phyloP scores from a whole-genome alignment of 2,113 vertebrate genomes.

The Pollimyrus isidori region DNA sequence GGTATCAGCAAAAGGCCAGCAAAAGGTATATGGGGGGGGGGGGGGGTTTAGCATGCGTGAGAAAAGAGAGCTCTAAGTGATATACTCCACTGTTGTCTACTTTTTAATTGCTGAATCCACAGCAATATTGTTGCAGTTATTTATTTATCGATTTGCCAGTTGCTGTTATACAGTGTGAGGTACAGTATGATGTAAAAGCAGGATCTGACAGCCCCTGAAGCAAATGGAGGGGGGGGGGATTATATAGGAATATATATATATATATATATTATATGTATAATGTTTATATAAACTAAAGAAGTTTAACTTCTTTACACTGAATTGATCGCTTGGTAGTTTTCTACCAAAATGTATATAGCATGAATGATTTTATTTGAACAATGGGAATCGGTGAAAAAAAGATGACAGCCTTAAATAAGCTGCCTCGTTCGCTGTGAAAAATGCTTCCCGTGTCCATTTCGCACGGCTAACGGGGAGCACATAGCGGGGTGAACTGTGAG shows the following conservation, averaged over 20 bases:
- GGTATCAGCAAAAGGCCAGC: not conserved
- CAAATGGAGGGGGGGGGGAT: too few relatives aligned
- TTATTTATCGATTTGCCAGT: not conserved
- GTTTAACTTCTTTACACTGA: not conserved
- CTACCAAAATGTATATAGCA: not conserved
- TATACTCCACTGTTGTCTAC: too few relatives aligned
- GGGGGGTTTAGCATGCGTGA: not conserved
- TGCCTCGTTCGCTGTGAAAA: not conserved
- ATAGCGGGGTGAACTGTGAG: not conserved
- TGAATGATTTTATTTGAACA: slow-evolving; percentile 30
- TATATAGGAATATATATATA: too few relatives aligned
- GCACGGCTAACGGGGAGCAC: not conserved
- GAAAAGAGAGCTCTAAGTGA: not conserved
- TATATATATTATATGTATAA: too few relatives aligned
- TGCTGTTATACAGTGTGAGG: not conserved
- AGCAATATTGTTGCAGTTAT: not conserved
- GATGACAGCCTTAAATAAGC: not conserved
- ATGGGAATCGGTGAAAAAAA: not conserved
- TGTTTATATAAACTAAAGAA: too few relatives aligned
- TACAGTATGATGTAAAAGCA: not conserved
- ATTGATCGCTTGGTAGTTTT: not conserved
- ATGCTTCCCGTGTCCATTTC: not conserved
- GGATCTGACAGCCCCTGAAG: not conserved
- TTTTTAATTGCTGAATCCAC: too few relatives aligned
- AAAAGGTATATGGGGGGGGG: not conserved